Evolutionary conservation across 2,797 vertebrate species (phyloP).

Genomic region (Myiothlypis chrysogaster): DNA sequence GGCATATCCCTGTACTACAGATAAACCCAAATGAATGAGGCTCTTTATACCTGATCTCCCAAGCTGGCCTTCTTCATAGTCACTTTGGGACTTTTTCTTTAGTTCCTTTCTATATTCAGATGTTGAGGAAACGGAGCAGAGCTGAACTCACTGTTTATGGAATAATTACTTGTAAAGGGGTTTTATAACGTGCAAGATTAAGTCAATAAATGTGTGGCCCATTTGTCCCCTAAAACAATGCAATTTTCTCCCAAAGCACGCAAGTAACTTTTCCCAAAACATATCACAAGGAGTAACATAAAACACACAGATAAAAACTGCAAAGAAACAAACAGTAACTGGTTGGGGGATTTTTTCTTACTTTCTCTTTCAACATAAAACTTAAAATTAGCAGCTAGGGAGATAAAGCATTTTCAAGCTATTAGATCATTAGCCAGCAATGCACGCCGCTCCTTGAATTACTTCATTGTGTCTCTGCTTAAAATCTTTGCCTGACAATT

Average conservation of each 20-base stretch:
- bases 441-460: background rate
- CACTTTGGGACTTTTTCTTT: background rate
- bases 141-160: background rate
- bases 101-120: background rate
- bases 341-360: background rate
- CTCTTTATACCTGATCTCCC: slow-evolving; percentile 50
- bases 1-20: slow-evolving; percentile 47
- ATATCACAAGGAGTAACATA: background rate
- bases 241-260: background rate
- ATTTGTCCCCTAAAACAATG: background rate
- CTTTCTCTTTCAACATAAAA: background rate
- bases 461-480: slow-evolving; percentile 21
- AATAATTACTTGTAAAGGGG: slow-evolving; percentile 38
- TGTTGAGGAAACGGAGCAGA: background rate
- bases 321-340: background rate
- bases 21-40: slow-evolving; percentile 50
- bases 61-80: background rate
- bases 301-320: background rate
- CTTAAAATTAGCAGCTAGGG: background rate
- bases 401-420: slow-evolving; percentile 46
- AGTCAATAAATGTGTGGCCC: background rate
- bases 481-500: slow-evolving; percentile 22
- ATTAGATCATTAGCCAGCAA: slow-evolving; percentile 54
- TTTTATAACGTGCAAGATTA: background rate
- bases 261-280: background rate